Base-by-base conservation (phyloP, 2,797 vertebrate genomes). In the Halcyon badia region DNA sequence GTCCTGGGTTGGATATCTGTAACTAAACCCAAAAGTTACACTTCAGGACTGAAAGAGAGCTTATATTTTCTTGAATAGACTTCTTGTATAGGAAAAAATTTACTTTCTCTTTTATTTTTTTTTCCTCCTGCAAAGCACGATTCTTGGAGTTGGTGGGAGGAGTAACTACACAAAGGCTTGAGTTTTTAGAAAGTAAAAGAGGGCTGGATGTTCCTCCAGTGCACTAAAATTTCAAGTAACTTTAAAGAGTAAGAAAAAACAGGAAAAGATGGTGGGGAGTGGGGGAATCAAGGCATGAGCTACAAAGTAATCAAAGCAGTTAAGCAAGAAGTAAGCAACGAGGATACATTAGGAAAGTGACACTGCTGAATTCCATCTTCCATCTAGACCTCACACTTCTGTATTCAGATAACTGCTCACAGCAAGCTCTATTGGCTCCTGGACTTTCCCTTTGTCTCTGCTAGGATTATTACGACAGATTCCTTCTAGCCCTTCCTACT, bases 401-500 rank as follows among this genome's bases (percentile, higher is more conserved):
- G 56, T 95, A 88, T 88, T 77, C 81, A 94, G 72, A 88, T 97
- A 95, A 89, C 65, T 62, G 49, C 41, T 95, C 80, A 48, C 85
- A 96, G 86, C 30, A 93, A 96, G 79, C 58, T 89, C 42, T 33
- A 78, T 76, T 66, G 56, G 79, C 71, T 96, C 87, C 78, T n/a
- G 48, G 91, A 79, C 22, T 92, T 96, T 97, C 61, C 82, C 46
- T 95, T 78, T 96, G 92, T 97, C 87, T 96, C 72, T 89, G 39
- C 64, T 89, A 64, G 71, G 51, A 92, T 89, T 77, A 87, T 78
- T 95, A 93, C 3, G 1, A 91, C 51, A 84, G 62, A 70, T 82
- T 83, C 70, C 87, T 94, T 89, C 75, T 37, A 92, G 69, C 42
- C 10, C 0, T 72, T 92, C 89, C 52, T 84, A 41, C 76, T 68